Base-by-base conservation (phyloP, 2,797 vertebrate genomes). In the Ptychadena robeensis region DNA sequence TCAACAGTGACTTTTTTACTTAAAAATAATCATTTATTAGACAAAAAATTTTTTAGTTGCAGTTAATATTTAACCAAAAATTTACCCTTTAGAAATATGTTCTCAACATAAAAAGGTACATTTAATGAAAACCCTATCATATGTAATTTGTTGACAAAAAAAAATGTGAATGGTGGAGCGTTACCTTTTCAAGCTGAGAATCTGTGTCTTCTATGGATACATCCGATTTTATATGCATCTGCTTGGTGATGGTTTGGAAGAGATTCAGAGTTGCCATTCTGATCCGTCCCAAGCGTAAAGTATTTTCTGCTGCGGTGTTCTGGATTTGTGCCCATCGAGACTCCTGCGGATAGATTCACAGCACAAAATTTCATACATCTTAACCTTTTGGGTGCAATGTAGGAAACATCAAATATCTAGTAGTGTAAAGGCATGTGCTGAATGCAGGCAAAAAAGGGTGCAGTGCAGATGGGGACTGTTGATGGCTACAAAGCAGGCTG, bases 131-230 rank as follows among this genome's bases (percentile, higher is more conserved):
- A n/a, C n/a, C n/a, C n/a, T n/a, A n/a, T n/a, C n/a, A n/a, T n/a
- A n/a, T n/a, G n/a, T n/a, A n/a, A 2, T 48, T 22, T 22, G 40
- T 44, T 22, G 18, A 53, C 44, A 7, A 1, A 22, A 53, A 7
- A 6, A 22, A 53, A 22, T 53, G 44, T 53, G 44, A 22, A 22
- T 22, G 5, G 18, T 53, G 18, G 44, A 53, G 18, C 5, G 0
- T 91, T 79, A 96, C 96, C 92, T 57, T 90, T 9, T 96, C 93
- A 76, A 98, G 67, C 87, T 96, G 96, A 12, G 88, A 88, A 64
- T 95, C 90, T 0, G 93, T 95, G 88, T 96, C 94, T 30, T 95
- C 92, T 14, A 92, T 12, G n/a, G 87, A 82, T 64, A 92, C 81
- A 0, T 83, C 31, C 0, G 10, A 38, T 0, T 89, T 87, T 77